Evolutionary conservation across 2,888 invertebrate genomes (phyloP).

Genomic region (Mantis religiosa): DNA sequence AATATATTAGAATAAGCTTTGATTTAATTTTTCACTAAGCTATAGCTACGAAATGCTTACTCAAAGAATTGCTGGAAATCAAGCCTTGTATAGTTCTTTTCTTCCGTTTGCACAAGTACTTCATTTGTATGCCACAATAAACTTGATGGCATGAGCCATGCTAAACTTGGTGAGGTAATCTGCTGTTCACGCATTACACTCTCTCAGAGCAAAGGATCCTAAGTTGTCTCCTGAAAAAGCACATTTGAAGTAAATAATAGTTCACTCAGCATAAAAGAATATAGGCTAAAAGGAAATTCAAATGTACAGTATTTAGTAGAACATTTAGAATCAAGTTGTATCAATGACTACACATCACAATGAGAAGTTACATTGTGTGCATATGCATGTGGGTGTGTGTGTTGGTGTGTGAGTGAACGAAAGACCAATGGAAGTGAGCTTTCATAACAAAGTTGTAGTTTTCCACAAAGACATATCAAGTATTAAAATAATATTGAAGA

Average conservation of each 20-base stretch:
- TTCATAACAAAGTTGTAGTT: too few species aligned
- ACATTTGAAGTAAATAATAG: background rate
- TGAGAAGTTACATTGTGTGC: too few species aligned
- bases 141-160: slow-evolving; percentile 90
- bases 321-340: too few species aligned
- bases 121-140: slow-evolving; percentile 81
- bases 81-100: slow-evolving; percentile 73
- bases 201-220: slow-evolving; percentile 80
- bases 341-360: too few species aligned
- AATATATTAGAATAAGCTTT: too few species aligned
- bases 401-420: too few species aligned
- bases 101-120: slow-evolving; percentile 70
- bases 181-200: slow-evolving; percentile 80
- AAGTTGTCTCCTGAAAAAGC: slow-evolving; percentile 77
- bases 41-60: slow-evolving; percentile 47
- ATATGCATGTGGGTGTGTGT: too few species aligned
- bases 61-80: slow-evolving; percentile 71
- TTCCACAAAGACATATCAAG: too few species aligned
- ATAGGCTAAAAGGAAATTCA: too few species aligned
- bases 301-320: background rate
- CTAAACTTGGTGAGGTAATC: slow-evolving; percentile 89
- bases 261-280: background rate
- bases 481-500: too few species aligned
- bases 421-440: too few species aligned
- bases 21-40: too few species aligned